Percentiles rank a stretch among this genome's conserved stretches.
These are phyloP conservation scores for Channa maculata DNA, from an alignment of 2,113 vertebrate species.

Conservation along the genomic window DNA sequence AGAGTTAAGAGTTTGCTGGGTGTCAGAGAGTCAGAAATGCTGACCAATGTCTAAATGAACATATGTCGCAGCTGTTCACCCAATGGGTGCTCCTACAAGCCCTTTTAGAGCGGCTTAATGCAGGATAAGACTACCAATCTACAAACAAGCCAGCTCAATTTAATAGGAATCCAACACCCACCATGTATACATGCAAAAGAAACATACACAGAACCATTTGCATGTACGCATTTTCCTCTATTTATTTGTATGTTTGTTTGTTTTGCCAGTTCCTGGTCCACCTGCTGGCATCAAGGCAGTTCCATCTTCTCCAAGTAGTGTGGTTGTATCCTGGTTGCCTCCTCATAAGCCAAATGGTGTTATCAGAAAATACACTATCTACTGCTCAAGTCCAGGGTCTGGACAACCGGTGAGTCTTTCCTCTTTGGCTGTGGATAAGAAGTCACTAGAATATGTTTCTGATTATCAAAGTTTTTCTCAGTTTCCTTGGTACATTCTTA, in stretches of 20 bases:
- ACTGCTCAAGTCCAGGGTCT: conserved; percentile 97
- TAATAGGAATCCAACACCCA: conserved; percentile 62
- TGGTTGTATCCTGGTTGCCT: conserved; percentile 98
- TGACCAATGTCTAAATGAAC: conserved; percentile 76
- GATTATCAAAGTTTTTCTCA: neutral
- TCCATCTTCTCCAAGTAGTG: conserved; percentile 93
- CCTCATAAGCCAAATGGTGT: conserved; percentile 96
- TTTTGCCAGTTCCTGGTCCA: conserved; percentile 87
- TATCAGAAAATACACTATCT: conserved; percentile 99
- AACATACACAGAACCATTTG: neutral
- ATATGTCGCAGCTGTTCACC: conserved; percentile 74
- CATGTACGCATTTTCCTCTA: neutral
- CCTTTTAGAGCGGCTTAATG: conserved; percentile 77
- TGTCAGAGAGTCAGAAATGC: conserved; percentile 69
- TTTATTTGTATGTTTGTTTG: conserved; percentile 24
- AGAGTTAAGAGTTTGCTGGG: conserved; percentile 66
- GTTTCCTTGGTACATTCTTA: too few relatives aligned
- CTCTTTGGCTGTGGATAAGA: conserved; percentile 32
- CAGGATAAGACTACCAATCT: conserved; percentile 76
- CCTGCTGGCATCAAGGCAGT: conserved; percentile 98
- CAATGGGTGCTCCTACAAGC: conserved; percentile 70
- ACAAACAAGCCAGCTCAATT: conserved; percentile 76
- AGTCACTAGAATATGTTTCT: conserved; percentile 17
- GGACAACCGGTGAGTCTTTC: conserved; percentile 91
- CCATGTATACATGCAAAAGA: conserved; percentile 22